Conservation (phyloP, 2,888 invertebrate species). For the Lucinisca nassula region DNA sequence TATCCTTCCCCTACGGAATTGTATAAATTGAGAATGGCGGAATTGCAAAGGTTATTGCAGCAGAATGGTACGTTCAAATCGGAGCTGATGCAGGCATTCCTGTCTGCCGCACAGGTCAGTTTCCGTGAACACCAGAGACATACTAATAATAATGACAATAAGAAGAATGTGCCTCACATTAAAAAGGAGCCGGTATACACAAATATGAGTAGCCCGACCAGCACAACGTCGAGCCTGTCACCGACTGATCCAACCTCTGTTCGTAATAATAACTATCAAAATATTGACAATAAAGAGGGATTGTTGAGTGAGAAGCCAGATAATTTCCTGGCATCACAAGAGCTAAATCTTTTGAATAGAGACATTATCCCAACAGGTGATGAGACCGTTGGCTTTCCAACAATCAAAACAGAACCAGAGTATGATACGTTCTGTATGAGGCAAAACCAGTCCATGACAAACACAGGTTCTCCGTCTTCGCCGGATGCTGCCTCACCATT, state of each 20-base stretch:
- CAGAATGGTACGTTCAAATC: constrained; percentile 84
- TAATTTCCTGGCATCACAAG: constrained; percentile 4
- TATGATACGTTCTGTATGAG: constrained; percentile 52
- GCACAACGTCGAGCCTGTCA: constrained; percentile 76
- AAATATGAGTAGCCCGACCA: constrained; percentile 77
- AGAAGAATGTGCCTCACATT: constrained; percentile 30
- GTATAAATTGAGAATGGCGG: constrained; percentile 85
- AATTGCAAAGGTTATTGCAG: constrained; percentile 85
- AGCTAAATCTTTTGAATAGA: background rate
- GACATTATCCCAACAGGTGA: background rate
- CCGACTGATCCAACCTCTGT: constrained; percentile 55
- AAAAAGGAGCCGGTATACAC: constrained; percentile 74
- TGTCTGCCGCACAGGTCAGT: constrained; percentile 82
- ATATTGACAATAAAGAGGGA: constrained; percentile 39
- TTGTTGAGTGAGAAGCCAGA: background rate
- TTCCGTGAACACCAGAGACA: constrained; percentile 80
- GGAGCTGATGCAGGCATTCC: constrained; percentile 84
- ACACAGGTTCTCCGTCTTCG: constrained; percentile 55
- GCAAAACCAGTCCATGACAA: constrained; percentile 46
- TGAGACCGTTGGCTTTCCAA: background rate
- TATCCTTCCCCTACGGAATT: constrained; percentile 85
- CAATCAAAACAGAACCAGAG: constrained; percentile 57
- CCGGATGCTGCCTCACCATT: constrained; percentile 58
- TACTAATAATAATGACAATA: constrained; percentile 62
- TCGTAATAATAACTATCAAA: constrained; percentile 40